Percentiles rank a stretch among this genome's conserved stretches.
phyloP scores from a whole-genome alignment of 2,888 invertebrate genomes.

The Thysanoteuthis rhombus region DNA sequence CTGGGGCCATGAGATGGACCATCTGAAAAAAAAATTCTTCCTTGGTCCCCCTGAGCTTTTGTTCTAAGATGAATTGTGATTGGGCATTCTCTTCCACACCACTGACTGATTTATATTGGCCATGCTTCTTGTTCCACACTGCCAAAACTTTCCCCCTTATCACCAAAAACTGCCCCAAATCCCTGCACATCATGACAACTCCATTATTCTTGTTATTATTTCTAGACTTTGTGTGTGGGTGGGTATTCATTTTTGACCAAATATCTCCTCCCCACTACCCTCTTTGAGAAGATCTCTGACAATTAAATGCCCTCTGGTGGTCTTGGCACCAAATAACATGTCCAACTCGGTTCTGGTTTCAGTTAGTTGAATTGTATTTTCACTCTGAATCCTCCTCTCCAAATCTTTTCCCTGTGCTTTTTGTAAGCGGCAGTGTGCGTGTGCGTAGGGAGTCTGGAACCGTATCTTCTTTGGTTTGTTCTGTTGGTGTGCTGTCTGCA shows the following conservation, averaged over 20 bases:
- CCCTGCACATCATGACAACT: not conserved
- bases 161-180: not conserved
- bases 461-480: not conserved
- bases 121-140: not conserved
- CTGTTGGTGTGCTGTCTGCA: not conserved
- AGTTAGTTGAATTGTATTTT: not conserved
- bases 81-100: not conserved
- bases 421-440: not conserved
- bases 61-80: not conserved
- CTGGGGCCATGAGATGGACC: not conserved
- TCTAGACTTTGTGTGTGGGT: not conserved
- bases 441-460: too few relatives aligned
- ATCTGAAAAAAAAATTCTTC: not conserved
- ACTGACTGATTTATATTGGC: not conserved
- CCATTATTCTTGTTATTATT: not conserved
- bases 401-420: not conserved
- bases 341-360: not conserved
- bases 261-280: not conserved
- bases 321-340: not conserved
- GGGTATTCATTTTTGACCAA: not conserved
- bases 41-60: not conserved
- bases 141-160: not conserved
- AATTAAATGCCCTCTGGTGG: not conserved
- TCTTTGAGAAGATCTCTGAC: not conserved
- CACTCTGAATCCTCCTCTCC: not conserved